Conservation (phyloP, 2,888 invertebrate species). For the Drosophila villosipedis region DNA sequence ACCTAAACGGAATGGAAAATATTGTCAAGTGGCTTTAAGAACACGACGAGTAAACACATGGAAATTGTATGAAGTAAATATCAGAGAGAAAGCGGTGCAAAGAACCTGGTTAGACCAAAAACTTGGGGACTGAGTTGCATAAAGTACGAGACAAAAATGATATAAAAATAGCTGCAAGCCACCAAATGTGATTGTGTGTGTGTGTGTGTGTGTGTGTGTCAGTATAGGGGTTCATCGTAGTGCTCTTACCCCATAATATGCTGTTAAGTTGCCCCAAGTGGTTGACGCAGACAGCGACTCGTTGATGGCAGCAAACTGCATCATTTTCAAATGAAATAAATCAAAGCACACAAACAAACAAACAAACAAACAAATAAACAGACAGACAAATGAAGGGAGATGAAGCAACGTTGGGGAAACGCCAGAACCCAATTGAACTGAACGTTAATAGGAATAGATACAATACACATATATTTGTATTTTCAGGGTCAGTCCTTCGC, state of each 20-base stretch:
- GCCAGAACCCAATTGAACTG: constrained; percentile 51
- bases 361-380: constrained; percentile 44
- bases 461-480: constrained; percentile 2
- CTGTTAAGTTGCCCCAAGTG: constrained; percentile 65
- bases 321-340: constrained; percentile 81
- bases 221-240: constrained; percentile 27
- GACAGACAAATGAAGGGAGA: constrained; percentile 20
- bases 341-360: constrained; percentile 79
- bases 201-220: constrained; percentile 10
- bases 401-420: constrained; percentile 39
- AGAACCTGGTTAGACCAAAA: constrained; percentile 9
- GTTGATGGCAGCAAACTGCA: constrained; percentile 63
- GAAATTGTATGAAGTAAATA: constrained; percentile 51
- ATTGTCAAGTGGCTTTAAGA: constrained; percentile 52
- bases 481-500: constrained; percentile 54
- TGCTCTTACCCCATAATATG: constrained; percentile 39
- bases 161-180: constrained; percentile 80
- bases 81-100: constrained; percentile 34
- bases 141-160: constrained; percentile 62
- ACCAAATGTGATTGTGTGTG: constrained; percentile 22
- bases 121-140: constrained; percentile 24
- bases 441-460: constrained; percentile 43
- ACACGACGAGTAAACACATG: constrained; percentile 57
- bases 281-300: constrained; percentile 34
- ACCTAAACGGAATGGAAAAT: constrained; percentile 47